These are phyloP conservation scores for Pyxicephalus adspersus DNA, from an alignment of 2,113 vertebrate genomes.

Conservation along the genomic window DNA sequence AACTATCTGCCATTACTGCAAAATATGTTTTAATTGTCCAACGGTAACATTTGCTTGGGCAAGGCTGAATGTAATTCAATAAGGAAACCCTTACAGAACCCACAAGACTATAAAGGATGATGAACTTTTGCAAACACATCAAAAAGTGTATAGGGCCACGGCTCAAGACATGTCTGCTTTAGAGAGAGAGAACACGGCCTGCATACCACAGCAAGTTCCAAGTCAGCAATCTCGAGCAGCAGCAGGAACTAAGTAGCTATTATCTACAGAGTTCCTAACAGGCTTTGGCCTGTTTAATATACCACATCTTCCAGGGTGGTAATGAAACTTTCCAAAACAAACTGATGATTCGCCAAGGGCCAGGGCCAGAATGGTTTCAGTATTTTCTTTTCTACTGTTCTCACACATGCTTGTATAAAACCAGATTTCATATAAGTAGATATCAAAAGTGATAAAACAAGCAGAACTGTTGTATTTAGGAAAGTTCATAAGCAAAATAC, in stretches of 20 bases:
- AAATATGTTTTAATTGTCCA: too few species aligned
- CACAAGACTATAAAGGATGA: neutral
- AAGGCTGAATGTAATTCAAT: too few species aligned
- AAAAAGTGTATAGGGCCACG: neutral
- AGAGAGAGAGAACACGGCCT: neutral
- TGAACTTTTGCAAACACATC: neutral
- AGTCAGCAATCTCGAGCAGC: neutral
- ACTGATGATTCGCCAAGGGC: neutral
- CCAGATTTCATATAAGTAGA: too few species aligned
- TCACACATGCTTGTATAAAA: too few species aligned
- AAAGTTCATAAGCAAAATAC: too few species aligned
- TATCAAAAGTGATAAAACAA: too few species aligned
- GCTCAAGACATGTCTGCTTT: neutral
- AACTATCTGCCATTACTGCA: too few species aligned
- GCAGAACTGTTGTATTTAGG: too few species aligned
- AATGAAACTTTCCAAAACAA: neutral
- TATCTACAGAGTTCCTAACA: neutral
- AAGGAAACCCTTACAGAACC: neutral
- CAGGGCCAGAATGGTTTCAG: neutral
- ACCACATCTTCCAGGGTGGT: neutral
- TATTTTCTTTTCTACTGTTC: neutral
- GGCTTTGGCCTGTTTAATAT: constrained; percentile 8
- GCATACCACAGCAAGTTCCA: constrained; percentile 4
- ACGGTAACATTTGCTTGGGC: too few species aligned
- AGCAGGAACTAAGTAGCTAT: neutral